Conservation (phyloP, 2,888 invertebrate species). For the Onthophagus sagittarius region DNA sequence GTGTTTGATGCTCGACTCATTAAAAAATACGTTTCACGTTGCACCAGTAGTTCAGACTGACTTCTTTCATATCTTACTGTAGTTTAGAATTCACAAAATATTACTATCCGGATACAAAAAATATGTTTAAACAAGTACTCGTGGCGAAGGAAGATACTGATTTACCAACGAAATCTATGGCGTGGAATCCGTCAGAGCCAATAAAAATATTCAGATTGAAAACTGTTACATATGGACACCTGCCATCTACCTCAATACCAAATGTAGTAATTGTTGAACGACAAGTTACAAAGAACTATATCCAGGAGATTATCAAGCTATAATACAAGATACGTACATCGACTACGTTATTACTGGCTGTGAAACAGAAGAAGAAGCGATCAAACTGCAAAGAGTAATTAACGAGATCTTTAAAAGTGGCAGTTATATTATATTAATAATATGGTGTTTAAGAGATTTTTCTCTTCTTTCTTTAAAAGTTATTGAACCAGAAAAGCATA, state of each 20-base stretch:
- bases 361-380: neutral
- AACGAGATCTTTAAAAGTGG: too few relatives aligned
- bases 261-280: neutral
- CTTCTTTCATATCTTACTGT: neutral
- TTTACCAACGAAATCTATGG: slow-evolving; percentile 1
- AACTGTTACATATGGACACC: slow-evolving; percentile 9
- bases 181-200: neutral
- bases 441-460: too few relatives aligned
- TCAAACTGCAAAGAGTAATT: too few relatives aligned
- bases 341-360: neutral
- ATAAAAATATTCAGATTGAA: neutral
- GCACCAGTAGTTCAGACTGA: neutral
- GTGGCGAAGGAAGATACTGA: neutral
- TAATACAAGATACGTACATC: neutral
- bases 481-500: too few relatives aligned
- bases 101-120: neutral
- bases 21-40: neutral
- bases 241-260: neutral
- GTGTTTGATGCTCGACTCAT: neutral
- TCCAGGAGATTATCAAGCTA: neutral
- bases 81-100: neutral
- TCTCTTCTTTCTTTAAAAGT: too few relatives aligned
- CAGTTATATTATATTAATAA: too few relatives aligned
- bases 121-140: neutral
- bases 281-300: neutral